Evolutionary conservation across 2,113 vertebrate genomes (phyloP), one percentile per base, ranked within the genome.

Genomic region (Sinocyclocheilus grahami): DNA sequence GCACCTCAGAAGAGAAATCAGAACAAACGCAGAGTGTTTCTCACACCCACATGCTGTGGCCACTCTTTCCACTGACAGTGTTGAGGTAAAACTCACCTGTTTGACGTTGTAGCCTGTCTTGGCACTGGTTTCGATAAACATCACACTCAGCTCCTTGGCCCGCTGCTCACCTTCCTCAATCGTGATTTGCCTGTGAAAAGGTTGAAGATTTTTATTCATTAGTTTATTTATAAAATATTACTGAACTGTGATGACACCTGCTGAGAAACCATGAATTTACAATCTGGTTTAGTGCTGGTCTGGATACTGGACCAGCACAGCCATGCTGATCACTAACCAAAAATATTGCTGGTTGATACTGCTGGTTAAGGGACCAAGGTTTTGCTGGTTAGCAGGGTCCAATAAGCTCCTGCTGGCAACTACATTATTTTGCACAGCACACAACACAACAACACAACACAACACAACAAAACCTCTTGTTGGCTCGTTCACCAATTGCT

Each of bases 131-230:
- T 98, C 97, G 3, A 97, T 97, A 93, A 97, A 98, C 97, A 98
- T 98, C 92, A 98, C 97, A 0, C 94, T 97, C 88, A 98, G 94
- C 86, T 98, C 97, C 91, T 97, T 97, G 87, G 97, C 97, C 14
- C 96, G 92, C 89, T 97, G 96, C 84, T 98, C 97, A 0, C 97
- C 97, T 89, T 97, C 96, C 88, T 98, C 97, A 0, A 97, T 97
- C 72, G 96, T 97, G 91, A 97, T 97, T 94, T 97, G 97, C 94
- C 97, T 98, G 92, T 33, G 13, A 84, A 85, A 14, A 84, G 10
- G 12, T 87, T 6, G 6, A 9, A 39, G n/a, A 51, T 51, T 22
- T 60, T 2, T 33, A 20, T 67, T 22, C 30, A 71, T 62, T 9
- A 75, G 16, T n/a, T 39, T 62, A 5, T 55, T 78, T 78, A 55